These are phyloP conservation scores for Pterocles burchelli DNA, from an alignment of 2,113 vertebrate species.

Conservation along the genomic window DNA sequence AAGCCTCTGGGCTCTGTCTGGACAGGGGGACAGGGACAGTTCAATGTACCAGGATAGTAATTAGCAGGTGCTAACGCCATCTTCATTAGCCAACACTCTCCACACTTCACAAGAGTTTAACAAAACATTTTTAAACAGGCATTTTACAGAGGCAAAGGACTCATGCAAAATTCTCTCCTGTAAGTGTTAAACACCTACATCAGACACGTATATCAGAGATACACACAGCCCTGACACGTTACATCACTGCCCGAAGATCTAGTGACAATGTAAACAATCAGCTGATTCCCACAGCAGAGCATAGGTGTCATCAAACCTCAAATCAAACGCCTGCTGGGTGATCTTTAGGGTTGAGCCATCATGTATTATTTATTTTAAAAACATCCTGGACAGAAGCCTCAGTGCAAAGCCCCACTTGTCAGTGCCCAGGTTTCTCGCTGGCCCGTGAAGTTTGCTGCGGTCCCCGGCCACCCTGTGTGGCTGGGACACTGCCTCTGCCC, in stretches of 20 bases:
- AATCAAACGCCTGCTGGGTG: neutral
- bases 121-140: accelerated
- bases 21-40: neutral
- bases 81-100: accelerated
- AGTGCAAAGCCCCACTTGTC: accelerated
- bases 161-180: accelerated
- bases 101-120: accelerated
- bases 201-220: accelerated
- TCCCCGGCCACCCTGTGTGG: neutral
- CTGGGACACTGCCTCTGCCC: neutral
- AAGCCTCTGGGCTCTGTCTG: neutral
- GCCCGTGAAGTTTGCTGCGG: neutral
- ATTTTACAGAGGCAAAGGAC: accelerated
- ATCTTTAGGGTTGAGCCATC: neutral
- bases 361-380: neutral
- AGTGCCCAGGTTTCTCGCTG: accelerated
- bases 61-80: neutral
- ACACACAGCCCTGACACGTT: neutral
- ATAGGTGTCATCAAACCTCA: neutral
- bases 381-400: neutral
- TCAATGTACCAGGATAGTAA: accelerated
- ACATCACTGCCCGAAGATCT: neutral
- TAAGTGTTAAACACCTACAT: accelerated
- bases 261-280: neutral
- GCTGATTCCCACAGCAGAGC: neutral